These are phyloP conservation scores for Sitta europaea DNA, from an alignment of 2,113 vertebrate species.

Conservation along the genomic window DNA sequence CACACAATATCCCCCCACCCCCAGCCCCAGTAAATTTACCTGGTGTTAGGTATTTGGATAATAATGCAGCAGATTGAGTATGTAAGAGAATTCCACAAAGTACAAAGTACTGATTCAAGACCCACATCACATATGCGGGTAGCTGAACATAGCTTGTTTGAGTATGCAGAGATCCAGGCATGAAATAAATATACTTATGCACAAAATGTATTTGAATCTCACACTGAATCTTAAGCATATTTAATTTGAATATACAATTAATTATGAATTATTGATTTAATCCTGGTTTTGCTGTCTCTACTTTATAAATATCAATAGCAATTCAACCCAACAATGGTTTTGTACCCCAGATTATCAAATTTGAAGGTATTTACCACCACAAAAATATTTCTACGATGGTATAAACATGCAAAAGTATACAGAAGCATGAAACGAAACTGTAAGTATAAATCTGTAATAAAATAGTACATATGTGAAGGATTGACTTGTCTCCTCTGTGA, in stretches of 20 bases:
- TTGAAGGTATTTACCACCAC: not conserved
- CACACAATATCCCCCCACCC: rapidly evolving
- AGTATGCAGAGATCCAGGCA: not conserved
- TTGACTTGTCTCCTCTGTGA: not conserved
- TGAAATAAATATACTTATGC: constrained; percentile 24
- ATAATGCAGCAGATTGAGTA: not conserved
- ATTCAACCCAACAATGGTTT: not conserved
- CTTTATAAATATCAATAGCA: not conserved
- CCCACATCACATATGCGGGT: not conserved
- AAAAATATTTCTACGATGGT: not conserved
- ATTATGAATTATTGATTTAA: not conserved
- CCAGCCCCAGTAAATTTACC: not conserved
- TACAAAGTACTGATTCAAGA: not conserved
- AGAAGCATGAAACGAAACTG: not conserved
- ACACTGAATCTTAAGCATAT: not conserved
- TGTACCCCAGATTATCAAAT: not conserved
- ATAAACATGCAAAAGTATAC: not conserved
- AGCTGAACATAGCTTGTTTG: not conserved
- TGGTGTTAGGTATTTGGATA: not conserved
- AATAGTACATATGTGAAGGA: constrained; percentile 1
- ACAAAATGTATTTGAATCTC: constrained; percentile 13
- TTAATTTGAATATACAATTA: constrained; percentile 26
- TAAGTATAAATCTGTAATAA: not conserved
- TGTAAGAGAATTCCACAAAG: not conserved
- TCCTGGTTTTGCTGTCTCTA: not conserved